phyloP scores from a whole-genome alignment of 2,113 vertebrate genomes.

The Rhabdomys dilectus region DNA sequence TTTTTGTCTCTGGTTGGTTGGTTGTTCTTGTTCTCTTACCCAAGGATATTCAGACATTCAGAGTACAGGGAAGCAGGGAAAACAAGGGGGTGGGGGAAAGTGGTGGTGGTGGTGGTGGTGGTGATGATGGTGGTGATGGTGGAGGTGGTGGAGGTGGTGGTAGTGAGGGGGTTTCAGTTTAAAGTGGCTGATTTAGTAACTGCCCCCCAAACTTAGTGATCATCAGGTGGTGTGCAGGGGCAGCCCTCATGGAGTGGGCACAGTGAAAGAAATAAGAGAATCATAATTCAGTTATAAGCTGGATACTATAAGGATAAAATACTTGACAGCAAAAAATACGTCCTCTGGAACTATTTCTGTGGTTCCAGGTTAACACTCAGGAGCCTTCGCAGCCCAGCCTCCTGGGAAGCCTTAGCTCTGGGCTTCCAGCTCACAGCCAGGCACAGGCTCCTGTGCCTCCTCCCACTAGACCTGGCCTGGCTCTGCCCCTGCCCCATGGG shows the following conservation, averaged over 20 bases:
- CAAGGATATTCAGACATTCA: neutral
- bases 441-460: neutral
- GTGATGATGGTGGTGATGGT: neutral
- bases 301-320: neutral
- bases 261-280: neutral
- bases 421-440: fast-evolving
- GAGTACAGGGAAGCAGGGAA: neutral
- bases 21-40: neutral
- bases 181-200: neutral
- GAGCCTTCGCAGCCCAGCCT: fast-evolving
- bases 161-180: neutral
- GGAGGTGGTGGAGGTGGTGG: neutral
- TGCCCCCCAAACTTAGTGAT: neutral
- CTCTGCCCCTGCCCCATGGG: fast-evolving
- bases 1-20: neutral
- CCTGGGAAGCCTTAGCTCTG: neutral
- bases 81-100: too few relatives aligned
- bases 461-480: neutral
- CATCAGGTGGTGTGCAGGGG: neutral
- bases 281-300: neutral
- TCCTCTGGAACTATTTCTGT: neutral
- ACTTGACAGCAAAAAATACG: neutral
- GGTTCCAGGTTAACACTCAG: neutral
- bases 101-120: too few relatives aligned
- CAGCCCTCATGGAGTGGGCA: fast-evolving